Evolutionary conservation across 1,140 invertebrate species (phyloP).

Genomic region (Scylla paramamosain): DNA sequence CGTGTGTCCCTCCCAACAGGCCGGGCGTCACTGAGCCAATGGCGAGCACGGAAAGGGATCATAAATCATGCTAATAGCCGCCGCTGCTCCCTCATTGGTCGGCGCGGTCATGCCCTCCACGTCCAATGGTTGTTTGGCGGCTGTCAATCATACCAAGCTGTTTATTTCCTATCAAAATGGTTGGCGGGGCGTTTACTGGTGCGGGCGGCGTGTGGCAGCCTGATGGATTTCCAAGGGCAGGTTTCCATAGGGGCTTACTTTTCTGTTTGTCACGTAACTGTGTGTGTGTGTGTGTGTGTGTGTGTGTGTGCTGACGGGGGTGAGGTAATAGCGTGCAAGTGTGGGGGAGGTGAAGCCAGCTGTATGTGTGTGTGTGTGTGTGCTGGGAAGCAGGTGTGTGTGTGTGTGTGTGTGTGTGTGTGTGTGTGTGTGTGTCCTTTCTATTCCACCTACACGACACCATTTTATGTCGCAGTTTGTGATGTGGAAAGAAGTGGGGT

Average conservation of each 20-base stretch:
- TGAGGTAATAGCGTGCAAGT: not conserved
- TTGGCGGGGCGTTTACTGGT: not conserved
- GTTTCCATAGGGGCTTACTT: not conserved
- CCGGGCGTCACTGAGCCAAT: conserved; percentile 53
- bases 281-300: conserved; percentile 9
- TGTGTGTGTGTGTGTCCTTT: conserved; percentile 28
- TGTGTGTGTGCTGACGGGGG: not conserved
- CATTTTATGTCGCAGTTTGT: not conserved
- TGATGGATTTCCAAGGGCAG: too few relatives aligned
- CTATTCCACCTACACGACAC: not conserved
- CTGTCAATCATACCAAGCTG: conserved; percentile 51
- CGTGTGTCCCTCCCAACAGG: not conserved
- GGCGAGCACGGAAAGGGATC: conserved; percentile 9
- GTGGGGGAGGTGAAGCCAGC: not conserved
- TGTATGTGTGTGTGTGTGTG: conserved; percentile 28
- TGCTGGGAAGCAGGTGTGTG: not conserved
- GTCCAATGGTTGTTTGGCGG: conserved; percentile 22
- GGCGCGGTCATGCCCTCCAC: conserved; percentile 57
- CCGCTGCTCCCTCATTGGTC: conserved; percentile 35
- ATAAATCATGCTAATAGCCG: conserved; percentile 65
- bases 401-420: conserved; percentile 24
- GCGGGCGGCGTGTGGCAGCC: not conserved
- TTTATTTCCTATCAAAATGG: conserved; percentile 66
- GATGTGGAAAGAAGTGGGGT: not conserved
- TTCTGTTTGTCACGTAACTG: not conserved